Evolutionary conservation across 2,888 invertebrate genomes (phyloP).

Genomic region (Ditula angustiorana): DNA sequence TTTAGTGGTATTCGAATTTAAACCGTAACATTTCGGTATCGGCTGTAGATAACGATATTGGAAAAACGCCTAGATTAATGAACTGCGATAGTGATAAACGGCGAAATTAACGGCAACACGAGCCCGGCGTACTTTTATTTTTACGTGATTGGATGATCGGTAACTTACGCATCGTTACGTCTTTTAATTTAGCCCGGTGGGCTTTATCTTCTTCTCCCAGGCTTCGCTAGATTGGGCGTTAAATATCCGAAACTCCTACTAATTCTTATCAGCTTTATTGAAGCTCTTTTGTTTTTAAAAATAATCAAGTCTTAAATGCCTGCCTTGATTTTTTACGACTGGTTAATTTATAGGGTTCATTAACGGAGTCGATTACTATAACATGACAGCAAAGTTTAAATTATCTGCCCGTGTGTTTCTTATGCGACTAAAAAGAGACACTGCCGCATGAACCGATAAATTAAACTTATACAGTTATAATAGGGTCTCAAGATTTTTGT

Average conservation of each 20-base stretch:
- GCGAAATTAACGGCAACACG: slow-evolving; percentile 11
- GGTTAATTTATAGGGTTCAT: too few species aligned
- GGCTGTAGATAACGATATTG: slow-evolving; percentile 26
- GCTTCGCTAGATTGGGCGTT: neutral
- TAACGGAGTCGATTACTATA: too few species aligned
- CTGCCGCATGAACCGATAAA: too few species aligned
- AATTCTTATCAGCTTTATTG: neutral
- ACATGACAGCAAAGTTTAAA: too few species aligned
- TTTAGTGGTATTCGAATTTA: slow-evolving; percentile 6
- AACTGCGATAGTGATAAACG: slow-evolving; percentile 10
- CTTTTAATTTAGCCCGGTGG: slow-evolving; percentile 20
- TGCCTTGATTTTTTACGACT: neutral
- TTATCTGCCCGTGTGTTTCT: too few species aligned
- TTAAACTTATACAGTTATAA: too few species aligned
- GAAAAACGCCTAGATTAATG: slow-evolving; percentile 31
- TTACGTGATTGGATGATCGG: slow-evolving; percentile 1
- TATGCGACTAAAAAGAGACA: too few species aligned
- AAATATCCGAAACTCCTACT: neutral
- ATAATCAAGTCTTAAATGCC: neutral
- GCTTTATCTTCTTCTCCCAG: slow-evolving; percentile 4
- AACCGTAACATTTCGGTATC: slow-evolving; percentile 9
- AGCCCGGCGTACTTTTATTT: neutral
- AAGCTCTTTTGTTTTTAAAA: neutral
- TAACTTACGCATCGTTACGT: slow-evolving; percentile 11
- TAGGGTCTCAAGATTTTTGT: too few species aligned